Percentiles rank a stretch among this genome's conserved stretches.
Evolutionary conservation across 2,888 invertebrate genomes (phyloP).

Genomic region (Tachina lurida): DNA sequence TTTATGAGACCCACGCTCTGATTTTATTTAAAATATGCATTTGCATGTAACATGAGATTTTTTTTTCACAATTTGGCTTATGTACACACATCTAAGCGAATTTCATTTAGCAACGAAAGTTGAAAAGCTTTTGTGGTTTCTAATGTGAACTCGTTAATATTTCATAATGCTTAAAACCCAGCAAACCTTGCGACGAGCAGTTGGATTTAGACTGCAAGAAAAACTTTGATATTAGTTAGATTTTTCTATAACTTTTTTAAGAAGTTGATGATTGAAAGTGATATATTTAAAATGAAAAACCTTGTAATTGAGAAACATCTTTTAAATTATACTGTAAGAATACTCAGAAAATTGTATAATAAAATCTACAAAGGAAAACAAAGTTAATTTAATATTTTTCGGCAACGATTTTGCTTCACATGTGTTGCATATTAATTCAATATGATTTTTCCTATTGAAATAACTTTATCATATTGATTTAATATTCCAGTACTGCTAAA

Average conservation of each 20-base stretch:
- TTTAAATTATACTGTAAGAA: too few relatives aligned
- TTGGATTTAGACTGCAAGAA: neutral
- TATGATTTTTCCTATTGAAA: too few relatives aligned
- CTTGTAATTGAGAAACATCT: too few relatives aligned
- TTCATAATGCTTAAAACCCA: constrained; percentile 39
- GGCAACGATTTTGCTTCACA: too few relatives aligned
- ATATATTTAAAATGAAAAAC: too few relatives aligned
- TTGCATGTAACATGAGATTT: constrained; percentile 66
- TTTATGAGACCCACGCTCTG: constrained; percentile 60
- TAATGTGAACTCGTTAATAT: constrained; percentile 44
- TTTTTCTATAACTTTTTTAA: neutral
- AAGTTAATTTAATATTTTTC: too few relatives aligned
- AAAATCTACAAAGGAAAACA: too few relatives aligned
- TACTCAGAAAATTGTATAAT: too few relatives aligned
- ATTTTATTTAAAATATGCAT: constrained; percentile 41
- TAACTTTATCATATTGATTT: too few relatives aligned
- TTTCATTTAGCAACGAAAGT: constrained; percentile 23
- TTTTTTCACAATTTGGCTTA: constrained; percentile 41
- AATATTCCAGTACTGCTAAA: too few relatives aligned
- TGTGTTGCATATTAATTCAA: too few relatives aligned
- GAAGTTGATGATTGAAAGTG: neutral
- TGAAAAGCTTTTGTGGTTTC: neutral
- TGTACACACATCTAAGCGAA: neutral
- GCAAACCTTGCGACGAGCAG: constrained; percentile 7
- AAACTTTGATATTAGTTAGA: neutral